Base-by-base conservation (phyloP, 2,113 vertebrate genomes). In the Saiga tatarica region DNA sequence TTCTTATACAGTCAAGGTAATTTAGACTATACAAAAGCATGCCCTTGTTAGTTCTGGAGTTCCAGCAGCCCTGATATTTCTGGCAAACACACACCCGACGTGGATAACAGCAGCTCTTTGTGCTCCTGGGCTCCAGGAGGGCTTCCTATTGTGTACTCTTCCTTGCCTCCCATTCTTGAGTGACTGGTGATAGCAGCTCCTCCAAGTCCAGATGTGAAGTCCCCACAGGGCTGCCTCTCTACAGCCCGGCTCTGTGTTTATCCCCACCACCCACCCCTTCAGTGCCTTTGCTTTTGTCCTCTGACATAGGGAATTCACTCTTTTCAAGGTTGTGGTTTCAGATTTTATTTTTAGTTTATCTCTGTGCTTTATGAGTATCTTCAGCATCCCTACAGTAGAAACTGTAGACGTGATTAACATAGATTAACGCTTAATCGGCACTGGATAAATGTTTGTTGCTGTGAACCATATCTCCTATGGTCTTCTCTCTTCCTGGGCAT, bases 51-150 rank as follows among this genome's bases (percentile, higher is more conserved):
- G 30, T 97, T 97, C 93, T 95, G 78, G 82, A 97, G 96, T 83
- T 10, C 89, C 78, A 94, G 91, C 97, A 95, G 83, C 88, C 96
- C 95, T 97, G 96, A 98, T 97, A 96, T 93, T 98, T 97, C 96
- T 97, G 96, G 96, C 96, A 97, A 94, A 97, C 97, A 97, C 93
- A 95, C 96, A 97, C 97, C 97, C 96, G 91, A 33, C 14, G 28
- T 94, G 95, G 94, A 96, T 97, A 95, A 97, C 96, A 97, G 97
- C 97, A 95, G 88, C 91, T 93, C 96, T 98, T 97, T 97, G 97
- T 98, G 95, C 89, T 82, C 39, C 74, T 78, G 96, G 94, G 94
- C 97, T 92, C 94, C 91, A 96, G 98, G 97, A 97, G 97, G 93
- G 93, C 96, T 97, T 87, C 76, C 93, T 50, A 93, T 95, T 97